A percentile compares a stretch with the other conserved stretches of the same genome.
Conservation (phyloP, 2,113 vertebrate species). For the Hippocampus barbouri region DNA sequence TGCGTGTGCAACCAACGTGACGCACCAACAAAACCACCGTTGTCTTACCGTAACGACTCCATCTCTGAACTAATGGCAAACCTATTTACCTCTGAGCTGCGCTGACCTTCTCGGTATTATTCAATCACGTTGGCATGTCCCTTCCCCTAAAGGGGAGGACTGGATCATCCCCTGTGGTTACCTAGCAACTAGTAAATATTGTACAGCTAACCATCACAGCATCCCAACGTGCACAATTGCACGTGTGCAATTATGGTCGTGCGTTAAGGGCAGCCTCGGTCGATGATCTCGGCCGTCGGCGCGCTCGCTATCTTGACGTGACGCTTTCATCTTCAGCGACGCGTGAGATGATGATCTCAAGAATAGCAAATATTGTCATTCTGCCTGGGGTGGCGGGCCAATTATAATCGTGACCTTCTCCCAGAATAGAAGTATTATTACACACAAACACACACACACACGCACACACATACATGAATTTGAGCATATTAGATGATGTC, state of each 20-base stretch:
- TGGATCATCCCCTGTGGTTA: constrained; percentile 64
- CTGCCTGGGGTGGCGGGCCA: constrained; percentile 36
- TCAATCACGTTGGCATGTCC: constrained; percentile 60
- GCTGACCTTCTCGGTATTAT: constrained; percentile 61
- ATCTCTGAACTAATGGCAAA: constrained; percentile 62
- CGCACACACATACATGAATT: constrained; percentile 47
- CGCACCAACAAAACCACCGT: constrained; percentile 35
- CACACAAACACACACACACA: constrained; percentile 42
- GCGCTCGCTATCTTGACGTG: constrained; percentile 10
- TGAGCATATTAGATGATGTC: constrained; percentile 47
- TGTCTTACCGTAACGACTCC: constrained; percentile 58
- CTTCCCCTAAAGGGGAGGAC: constrained; percentile 38
- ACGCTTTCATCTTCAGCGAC: constrained; percentile 30
- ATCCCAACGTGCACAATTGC: constrained; percentile 31
- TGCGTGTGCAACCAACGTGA: constrained; percentile 17
- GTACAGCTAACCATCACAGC: constrained; percentile 44
- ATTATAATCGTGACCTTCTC: constrained; percentile 52
- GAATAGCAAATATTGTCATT: constrained; percentile 56
- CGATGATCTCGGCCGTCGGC: neutral
- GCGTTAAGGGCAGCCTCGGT: constrained; percentile 4
- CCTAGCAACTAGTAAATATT: constrained; percentile 75
- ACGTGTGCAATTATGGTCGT: neutral
- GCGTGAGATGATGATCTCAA: constrained; percentile 42
- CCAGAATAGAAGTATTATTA: constrained; percentile 46
- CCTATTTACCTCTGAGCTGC: constrained; percentile 45